Percentiles rank a stretch among this genome's conserved stretches.
Evolutionary conservation across 2,113 vertebrate genomes (phyloP).

Genomic region (Oncorhynchus keta): DNA sequence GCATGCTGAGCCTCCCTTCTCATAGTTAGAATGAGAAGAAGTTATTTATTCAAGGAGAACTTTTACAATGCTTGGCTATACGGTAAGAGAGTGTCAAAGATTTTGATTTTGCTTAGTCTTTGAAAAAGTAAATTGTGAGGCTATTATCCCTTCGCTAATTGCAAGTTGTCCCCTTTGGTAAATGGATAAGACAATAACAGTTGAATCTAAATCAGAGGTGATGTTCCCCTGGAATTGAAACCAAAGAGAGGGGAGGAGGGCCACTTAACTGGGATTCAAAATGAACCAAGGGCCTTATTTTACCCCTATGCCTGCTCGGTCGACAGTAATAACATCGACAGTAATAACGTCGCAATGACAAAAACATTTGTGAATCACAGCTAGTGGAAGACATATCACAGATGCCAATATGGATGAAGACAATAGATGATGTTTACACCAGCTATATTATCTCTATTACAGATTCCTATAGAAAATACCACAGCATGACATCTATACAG

Average conservation of each 20-base stretch:
- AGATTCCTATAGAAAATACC: constrained; percentile 64
- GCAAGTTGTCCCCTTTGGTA: not conserved
- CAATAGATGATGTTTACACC: constrained; percentile 75
- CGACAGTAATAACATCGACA: not conserved
- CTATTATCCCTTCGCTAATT: not conserved
- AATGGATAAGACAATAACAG: not conserved
- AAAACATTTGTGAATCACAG: constrained; percentile 62
- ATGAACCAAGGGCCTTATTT: not conserved
- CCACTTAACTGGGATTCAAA: not conserved
- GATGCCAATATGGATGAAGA: constrained; percentile 70
- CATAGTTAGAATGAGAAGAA: not conserved
- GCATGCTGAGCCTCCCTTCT: not conserved
- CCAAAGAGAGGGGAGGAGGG: not conserved
- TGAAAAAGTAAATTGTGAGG: not conserved
- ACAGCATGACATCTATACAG: constrained; percentile 81
- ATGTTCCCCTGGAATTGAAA: not conserved
- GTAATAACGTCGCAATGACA: constrained; percentile 59
- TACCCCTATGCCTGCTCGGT: constrained; percentile 14
- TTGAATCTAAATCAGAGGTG: not conserved
- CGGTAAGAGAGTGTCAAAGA: not conserved
- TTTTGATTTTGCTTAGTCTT: not conserved
- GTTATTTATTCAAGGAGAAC: not conserved
- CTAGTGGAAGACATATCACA: constrained; percentile 67
- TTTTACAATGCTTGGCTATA: not conserved
- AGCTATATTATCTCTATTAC: constrained; percentile 72